Percentiles rank a stretch among this genome's conserved stretches.
Evolutionary conservation across 1,140 invertebrate species (phyloP).

Genomic region (Trialeurodes vaporariorum): DNA sequence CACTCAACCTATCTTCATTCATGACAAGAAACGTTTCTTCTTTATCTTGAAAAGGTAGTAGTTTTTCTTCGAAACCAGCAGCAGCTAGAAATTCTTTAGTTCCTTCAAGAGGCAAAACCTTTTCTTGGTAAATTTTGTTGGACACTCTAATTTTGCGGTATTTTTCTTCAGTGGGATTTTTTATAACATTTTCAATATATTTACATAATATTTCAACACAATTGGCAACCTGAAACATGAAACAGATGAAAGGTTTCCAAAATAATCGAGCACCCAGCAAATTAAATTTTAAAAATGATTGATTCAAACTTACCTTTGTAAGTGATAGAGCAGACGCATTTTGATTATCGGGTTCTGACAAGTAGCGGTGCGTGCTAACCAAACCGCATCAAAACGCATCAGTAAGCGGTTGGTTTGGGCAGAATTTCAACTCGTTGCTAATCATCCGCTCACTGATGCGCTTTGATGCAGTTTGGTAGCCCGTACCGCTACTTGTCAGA

Average conservation of each 20-base stretch:
- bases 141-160: constrained; percentile 78
- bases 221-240: constrained; percentile 53
- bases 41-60: constrained; percentile 24
- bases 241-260: constrained; percentile 9
- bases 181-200: constrained; percentile 83
- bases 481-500: too few relatives aligned
- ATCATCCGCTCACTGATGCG: too few relatives aligned
- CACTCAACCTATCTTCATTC: constrained; percentile 39
- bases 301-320: not conserved
- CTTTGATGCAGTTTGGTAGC: too few relatives aligned
- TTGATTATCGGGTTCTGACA: too few relatives aligned
- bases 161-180: constrained; percentile 75
- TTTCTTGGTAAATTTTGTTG: constrained; percentile 69
- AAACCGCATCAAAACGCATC: too few relatives aligned
- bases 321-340: too few relatives aligned
- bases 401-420: too few relatives aligned
- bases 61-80: constrained; percentile 58
- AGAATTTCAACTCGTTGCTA: too few relatives aligned
- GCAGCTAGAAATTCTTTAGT: constrained; percentile 68
- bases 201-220: constrained; percentile 78
- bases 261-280: too few relatives aligned
- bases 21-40: constrained; percentile 54
- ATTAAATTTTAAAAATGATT: constrained; percentile 7
- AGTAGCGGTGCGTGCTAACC: too few relatives aligned
- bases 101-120: constrained; percentile 66